Conservation (phyloP, 2,888 invertebrate genomes). For the Xestoiulus laeticollis region DNA sequence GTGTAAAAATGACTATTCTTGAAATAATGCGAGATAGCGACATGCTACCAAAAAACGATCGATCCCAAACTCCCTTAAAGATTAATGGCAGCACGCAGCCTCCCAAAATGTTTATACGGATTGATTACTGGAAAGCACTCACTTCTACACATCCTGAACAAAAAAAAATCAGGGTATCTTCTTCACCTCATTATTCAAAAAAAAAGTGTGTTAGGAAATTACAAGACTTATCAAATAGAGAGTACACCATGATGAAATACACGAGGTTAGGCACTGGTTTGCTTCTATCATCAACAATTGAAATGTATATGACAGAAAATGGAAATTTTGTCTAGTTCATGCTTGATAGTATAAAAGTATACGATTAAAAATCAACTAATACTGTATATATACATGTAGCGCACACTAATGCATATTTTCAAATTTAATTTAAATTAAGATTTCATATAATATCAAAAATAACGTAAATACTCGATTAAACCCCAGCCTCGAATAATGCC, state of each 20-base stretch:
- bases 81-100: conserved; percentile 7
- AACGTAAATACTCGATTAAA: too few relatives aligned
- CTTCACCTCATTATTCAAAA: background rate
- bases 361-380: too few relatives aligned
- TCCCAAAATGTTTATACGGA: conserved; percentile 25
- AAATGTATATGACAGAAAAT: too few relatives aligned
- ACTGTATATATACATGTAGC: too few relatives aligned
- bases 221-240: background rate
- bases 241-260: background rate
- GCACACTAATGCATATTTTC: too few relatives aligned
- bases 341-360: too few relatives aligned
- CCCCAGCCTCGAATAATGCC: too few relatives aligned
- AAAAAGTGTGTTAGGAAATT: background rate
- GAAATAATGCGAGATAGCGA: background rate
- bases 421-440: too few relatives aligned
- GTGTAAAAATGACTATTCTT: background rate
- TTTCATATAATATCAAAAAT: too few relatives aligned
- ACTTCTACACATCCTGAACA: background rate
- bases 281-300: too few relatives aligned
- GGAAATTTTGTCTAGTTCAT: too few relatives aligned
- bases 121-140: conserved; percentile 28
- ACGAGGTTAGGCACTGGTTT: too few relatives aligned
- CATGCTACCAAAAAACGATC: background rate
- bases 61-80: background rate
- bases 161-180: background rate